phyloP scores from a whole-genome alignment of 2,797 vertebrate species.

The Pantherophis alleghaniensis region DNA sequence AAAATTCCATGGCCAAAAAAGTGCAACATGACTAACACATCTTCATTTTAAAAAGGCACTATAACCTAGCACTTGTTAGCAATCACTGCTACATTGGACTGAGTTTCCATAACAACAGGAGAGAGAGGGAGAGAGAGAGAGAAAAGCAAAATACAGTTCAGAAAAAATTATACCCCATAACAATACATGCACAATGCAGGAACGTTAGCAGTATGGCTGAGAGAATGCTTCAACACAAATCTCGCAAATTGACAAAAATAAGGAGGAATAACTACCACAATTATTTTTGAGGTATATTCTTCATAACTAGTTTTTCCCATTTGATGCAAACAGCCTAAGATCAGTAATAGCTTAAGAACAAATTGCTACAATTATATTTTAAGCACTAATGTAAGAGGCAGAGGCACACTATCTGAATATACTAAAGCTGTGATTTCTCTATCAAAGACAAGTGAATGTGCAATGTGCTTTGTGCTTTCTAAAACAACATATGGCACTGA shows the following conservation, averaged over 20 bases:
- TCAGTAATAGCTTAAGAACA: conserved; percentile 8
- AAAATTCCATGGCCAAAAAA: background rate
- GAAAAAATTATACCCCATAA: conserved; percentile 71
- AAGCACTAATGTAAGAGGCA: background rate
- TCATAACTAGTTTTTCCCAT: conserved; percentile 9
- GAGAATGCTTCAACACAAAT: conserved; percentile 56
- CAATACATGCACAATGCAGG: conserved; percentile 64
- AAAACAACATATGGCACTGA: conserved; percentile 23
- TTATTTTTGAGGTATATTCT: conserved; percentile 33
- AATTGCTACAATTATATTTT: background rate
- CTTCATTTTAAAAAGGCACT: conserved; percentile 54
- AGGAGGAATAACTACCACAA: conserved; percentile 28
- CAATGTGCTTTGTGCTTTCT: conserved; percentile 30
- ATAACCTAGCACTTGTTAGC: conserved; percentile 62
- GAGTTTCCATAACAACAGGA: conserved; percentile 71
- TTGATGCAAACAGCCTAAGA: conserved; percentile 33
- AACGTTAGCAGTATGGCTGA: conserved; percentile 53
- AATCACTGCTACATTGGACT: conserved; percentile 57
- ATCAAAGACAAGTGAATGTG: conserved; percentile 51
- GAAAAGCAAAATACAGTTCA: conserved; percentile 69
- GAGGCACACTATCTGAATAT: accelerated
- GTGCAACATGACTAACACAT: conserved; percentile 54
- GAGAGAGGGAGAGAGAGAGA: conserved; percentile 28
- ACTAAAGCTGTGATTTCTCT: conserved; percentile 27
- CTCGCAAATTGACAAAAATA: conserved; percentile 48